Percentiles rank a stretch among this genome's conserved stretches.
Evolutionary conservation across 1,140 invertebrate species (phyloP).

Genomic region (Armadillidium nasatum): DNA sequence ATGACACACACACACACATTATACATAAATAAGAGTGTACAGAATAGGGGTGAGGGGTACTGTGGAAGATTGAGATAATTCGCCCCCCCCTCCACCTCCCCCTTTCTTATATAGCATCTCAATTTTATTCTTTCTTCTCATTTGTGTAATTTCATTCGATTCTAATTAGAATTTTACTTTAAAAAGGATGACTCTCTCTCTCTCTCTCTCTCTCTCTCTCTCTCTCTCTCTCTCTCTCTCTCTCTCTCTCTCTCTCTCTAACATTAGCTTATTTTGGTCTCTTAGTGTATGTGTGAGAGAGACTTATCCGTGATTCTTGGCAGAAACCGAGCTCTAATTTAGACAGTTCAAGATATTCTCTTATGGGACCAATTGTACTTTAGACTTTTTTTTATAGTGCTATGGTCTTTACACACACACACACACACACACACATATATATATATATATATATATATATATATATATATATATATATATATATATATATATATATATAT

Average conservation of each 20-base stretch:
- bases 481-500: constrained; percentile 15
- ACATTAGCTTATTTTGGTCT: too few relatives aligned
- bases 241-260: too few relatives aligned
- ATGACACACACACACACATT: too few relatives aligned
- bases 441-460: constrained; percentile 9
- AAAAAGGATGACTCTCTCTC: background rate
- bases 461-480: background rate
- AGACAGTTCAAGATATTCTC: background rate
- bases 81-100: too few relatives aligned
- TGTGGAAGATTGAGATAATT: too few relatives aligned
- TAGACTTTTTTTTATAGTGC: background rate
- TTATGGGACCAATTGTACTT: background rate
- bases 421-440: background rate
- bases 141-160: background rate
- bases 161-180: background rate
- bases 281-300: background rate
- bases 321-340: constrained; percentile 1
- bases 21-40: too few relatives aligned
- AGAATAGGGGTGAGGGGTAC: too few relatives aligned
- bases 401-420: too few relatives aligned
- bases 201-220: too few relatives aligned
- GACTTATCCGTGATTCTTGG: constrained; percentile 3
- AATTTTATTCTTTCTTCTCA: background rate
- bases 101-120: too few relatives aligned
- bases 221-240: too few relatives aligned